These are phyloP conservation scores for Leptobrachium leishanense DNA, from an alignment of 2,113 vertebrate genomes.

Conservation along the genomic window DNA sequence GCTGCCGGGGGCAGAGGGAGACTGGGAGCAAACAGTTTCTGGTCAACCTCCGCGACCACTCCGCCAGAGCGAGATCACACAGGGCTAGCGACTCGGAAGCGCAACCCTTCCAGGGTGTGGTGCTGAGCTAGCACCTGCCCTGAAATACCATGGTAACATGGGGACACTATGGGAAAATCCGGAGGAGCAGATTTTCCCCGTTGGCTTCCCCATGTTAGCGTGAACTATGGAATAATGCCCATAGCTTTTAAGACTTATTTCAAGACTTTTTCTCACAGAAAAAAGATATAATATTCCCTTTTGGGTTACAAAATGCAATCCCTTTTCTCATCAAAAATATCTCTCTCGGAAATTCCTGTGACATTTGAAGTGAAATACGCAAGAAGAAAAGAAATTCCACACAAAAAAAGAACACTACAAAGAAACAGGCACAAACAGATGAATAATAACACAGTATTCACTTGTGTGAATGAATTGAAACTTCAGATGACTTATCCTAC, in stretches of 20 bases:
- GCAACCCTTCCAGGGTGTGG: no score
- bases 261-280: neutral
- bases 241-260: neutral
- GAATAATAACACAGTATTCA: constrained; percentile 40
- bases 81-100: no score
- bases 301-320: constrained; percentile 18
- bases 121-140: no score
- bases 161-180: no score
- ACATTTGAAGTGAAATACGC: constrained; percentile 40
- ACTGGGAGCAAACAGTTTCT: no score
- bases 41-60: no score
- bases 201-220: no score
- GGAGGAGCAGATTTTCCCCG: no score
- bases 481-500: constrained; percentile 58
- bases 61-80: no score
- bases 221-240: no score
- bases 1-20: no score
- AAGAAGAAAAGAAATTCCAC: constrained; percentile 28
- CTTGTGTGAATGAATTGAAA: constrained; percentile 54
- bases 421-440: constrained; percentile 22
- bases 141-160: no score
- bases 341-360: constrained; percentile 21
- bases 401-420: constrained; percentile 39
- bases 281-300: constrained; percentile 8
- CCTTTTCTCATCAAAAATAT: constrained; percentile 26